A percentile compares a stretch with the other conserved stretches of the same genome.
phyloP scores from a whole-genome alignment of 1,140 invertebrate genomes.

The Leucophenga varia region DNA sequence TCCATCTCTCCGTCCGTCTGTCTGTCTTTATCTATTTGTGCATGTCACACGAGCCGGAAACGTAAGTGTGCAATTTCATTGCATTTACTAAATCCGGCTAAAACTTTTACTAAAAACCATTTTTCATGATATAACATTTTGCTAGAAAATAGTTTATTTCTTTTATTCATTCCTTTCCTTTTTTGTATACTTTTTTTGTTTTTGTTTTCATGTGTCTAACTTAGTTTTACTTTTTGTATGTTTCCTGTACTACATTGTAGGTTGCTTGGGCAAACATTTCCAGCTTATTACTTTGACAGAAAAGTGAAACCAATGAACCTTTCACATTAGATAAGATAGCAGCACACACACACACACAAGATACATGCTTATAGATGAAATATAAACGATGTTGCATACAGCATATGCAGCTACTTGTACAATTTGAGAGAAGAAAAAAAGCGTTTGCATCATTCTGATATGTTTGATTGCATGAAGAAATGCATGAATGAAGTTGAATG shows the following conservation, averaged over 20 bases:
- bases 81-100: constrained; percentile 32
- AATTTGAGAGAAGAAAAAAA: too few relatives aligned
- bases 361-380: too few relatives aligned
- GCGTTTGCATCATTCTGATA: too few relatives aligned
- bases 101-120: constrained; percentile 29
- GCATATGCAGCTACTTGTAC: too few relatives aligned
- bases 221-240: constrained; percentile 19
- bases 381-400: too few relatives aligned
- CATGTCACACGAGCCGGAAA: constrained; percentile 38
- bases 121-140: constrained; percentile 13
- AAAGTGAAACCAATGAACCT: constrained; percentile 54
- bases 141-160: constrained; percentile 1
- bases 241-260: too few relatives aligned
- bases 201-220: constrained; percentile 17
- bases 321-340: constrained; percentile 45
- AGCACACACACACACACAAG: too few relatives aligned
- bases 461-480: too few relatives aligned
- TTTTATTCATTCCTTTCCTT: constrained; percentile 3
- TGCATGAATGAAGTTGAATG: not conserved
- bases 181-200: not conserved
- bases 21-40: too few relatives aligned
- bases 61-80: constrained; percentile 50
- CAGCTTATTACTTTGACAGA: constrained; percentile 54
- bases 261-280: constrained; percentile 36
- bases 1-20: too few relatives aligned